phyloP scores from a whole-genome alignment of 1,140 invertebrate genomes.

The Aphaenogaster ashmeadi region DNA sequence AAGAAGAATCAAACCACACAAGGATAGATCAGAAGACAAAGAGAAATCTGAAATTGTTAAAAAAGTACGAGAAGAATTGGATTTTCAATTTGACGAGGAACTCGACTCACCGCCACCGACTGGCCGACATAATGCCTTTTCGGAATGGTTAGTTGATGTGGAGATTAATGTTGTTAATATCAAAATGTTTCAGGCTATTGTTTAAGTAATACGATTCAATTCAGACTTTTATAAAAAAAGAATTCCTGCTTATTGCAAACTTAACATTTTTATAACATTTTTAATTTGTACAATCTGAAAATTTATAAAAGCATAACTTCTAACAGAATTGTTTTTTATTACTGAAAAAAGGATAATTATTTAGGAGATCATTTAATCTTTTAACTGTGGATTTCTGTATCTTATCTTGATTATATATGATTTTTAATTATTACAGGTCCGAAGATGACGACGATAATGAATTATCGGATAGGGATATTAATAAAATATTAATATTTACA shows the following conservation, averaged over 20 bases:
- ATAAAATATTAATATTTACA: slow-evolving; percentile 98
- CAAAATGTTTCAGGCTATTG: neutral
- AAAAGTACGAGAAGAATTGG: slow-evolving; percentile 94
- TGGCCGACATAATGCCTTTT: slow-evolving; percentile 94
- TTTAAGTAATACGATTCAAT: slow-evolving; percentile 3
- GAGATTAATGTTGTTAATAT: neutral
- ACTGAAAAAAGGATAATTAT: neutral
- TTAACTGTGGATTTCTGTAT: neutral
- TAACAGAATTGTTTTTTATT: neutral
- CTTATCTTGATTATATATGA: neutral
- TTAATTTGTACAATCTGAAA: neutral
- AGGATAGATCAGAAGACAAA: slow-evolving; percentile 85
- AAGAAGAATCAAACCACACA: slow-evolving; percentile 86
- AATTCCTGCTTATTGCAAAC: neutral
- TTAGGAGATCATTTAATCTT: neutral
- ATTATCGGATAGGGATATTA: slow-evolving; percentile 96
- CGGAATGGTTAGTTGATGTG: slow-evolving; percentile 88
- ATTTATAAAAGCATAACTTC: neutral
- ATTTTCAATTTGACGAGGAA: slow-evolving; percentile 99
- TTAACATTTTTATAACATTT: neutral
- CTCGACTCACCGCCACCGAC: slow-evolving; percentile 91
- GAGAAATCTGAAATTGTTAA: slow-evolving; percentile 82
- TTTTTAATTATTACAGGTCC: slow-evolving; percentile 86
- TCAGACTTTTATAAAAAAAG: neutral
- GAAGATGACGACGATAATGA: slow-evolving; percentile 95